Evolutionary conservation across 1,140 invertebrate species (phyloP).

Genomic region (Rhizoglyphus robini): DNA sequence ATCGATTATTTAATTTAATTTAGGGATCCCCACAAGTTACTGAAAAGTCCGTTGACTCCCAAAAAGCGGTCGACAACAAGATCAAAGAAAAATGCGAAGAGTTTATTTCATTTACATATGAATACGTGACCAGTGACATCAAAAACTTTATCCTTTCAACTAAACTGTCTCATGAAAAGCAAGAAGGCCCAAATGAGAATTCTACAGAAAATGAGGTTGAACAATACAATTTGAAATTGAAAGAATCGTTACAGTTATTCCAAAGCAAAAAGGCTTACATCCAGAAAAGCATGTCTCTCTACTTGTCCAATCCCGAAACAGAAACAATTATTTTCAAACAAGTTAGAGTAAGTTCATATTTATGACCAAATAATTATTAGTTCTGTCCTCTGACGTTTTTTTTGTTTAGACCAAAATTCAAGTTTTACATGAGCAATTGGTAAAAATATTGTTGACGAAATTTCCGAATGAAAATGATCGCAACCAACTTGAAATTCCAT

Average conservation of each 20-base stretch:
- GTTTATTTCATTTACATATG: constrained; percentile 68
- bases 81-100: constrained; percentile 79
- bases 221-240: constrained; percentile 34
- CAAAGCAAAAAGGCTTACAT: constrained; percentile 62
- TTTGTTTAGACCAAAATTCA: constrained; percentile 15
- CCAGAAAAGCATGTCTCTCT: constrained; percentile 78
- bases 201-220: constrained; percentile 39
- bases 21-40: constrained; percentile 78
- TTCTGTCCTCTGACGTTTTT: neutral
- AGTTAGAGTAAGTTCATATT: constrained; percentile 50
- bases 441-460: neutral
- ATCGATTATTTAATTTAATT: constrained; percentile 35
- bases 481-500: neutral
- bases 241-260: constrained; percentile 47
- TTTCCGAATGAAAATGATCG: neutral
- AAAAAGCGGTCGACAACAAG: constrained; percentile 83
- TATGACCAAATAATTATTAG: neutral
- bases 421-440: constrained; percentile 8
- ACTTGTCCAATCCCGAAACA: constrained; percentile 88
- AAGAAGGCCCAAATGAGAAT: constrained; percentile 42
- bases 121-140: constrained; percentile 56
- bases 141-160: constrained; percentile 43
- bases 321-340: constrained; percentile 89
- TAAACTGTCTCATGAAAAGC: no score
- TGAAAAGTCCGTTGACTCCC: constrained; percentile 79